Percentiles rank a stretch among this genome's conserved stretches.
Evolutionary conservation across 2,113 vertebrate genomes (phyloP).

Genomic region (Athene cunicularia): DNA sequence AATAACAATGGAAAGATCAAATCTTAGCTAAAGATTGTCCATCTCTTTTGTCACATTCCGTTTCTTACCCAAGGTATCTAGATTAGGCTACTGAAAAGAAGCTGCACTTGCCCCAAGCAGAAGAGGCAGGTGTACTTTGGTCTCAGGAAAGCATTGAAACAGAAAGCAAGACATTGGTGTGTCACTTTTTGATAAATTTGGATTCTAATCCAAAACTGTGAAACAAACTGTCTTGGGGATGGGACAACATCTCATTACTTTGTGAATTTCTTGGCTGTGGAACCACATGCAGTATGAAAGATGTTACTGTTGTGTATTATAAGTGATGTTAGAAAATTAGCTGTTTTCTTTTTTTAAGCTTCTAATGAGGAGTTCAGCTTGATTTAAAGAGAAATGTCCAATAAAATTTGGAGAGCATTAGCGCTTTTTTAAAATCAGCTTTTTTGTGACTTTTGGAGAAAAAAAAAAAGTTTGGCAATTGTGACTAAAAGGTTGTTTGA

Average conservation of each 20-base stretch:
- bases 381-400: neutral
- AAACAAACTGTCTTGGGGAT: neutral
- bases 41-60: neutral
- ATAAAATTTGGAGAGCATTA: neutral
- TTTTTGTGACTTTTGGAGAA: neutral
- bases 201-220: neutral
- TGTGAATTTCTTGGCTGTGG: neutral
- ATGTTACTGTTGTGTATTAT: neutral
- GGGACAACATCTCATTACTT: neutral
- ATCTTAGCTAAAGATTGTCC: neutral
- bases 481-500: neutral
- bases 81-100: neutral
- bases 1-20: neutral
- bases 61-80: neutral
- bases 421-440: neutral
- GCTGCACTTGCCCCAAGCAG: neutral
- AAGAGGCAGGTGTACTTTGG: neutral
- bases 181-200: neutral
- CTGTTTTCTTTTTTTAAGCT: neutral
- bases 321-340: neutral
- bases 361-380: neutral
- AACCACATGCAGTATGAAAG: neutral
- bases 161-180: neutral
- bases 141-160: neutral
- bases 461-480: neutral